phyloP scores from a whole-genome alignment of 2,113 vertebrate species.

The Burhinus bistriatus region DNA sequence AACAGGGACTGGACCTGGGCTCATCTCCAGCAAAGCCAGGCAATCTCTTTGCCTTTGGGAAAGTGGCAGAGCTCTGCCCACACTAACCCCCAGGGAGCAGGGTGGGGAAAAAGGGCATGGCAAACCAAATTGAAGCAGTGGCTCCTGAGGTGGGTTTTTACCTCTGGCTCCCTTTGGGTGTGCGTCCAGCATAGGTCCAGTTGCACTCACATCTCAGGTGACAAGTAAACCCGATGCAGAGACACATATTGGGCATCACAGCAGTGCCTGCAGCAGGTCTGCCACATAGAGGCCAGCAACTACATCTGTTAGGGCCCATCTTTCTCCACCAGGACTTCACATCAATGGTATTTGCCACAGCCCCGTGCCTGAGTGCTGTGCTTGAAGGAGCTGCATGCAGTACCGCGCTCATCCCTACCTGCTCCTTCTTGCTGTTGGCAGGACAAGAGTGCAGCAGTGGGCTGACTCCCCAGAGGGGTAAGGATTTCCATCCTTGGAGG shows the following conservation, averaged over 20 bases:
- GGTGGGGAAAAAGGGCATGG: background rate
- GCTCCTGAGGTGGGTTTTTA: background rate
- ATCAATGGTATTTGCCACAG: rapidly evolving
- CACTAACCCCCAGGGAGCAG: background rate
- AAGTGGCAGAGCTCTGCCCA: background rate
- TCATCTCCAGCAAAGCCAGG: background rate
- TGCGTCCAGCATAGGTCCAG: background rate
- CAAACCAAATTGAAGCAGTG: background rate
- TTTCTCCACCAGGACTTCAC: background rate
- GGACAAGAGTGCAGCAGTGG: too few species aligned
- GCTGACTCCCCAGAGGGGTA: background rate
- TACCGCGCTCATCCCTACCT: rapidly evolving
- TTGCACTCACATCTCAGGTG: background rate
- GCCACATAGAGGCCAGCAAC: rapidly evolving
- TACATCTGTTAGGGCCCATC: background rate
- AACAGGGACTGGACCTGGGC: background rate
- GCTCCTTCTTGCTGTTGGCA: background rate
- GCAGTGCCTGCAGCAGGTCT: background rate
- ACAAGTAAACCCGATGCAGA: background rate
- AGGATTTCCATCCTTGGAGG: background rate
- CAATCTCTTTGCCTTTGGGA: background rate
- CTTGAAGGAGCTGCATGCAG: background rate
- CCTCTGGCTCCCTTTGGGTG: background rate
- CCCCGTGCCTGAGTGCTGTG: rapidly evolving
- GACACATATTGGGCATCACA: rapidly evolving